phyloP scores from a whole-genome alignment of 2,797 vertebrate species.

The Sternarchorhynchus goeldii region DNA sequence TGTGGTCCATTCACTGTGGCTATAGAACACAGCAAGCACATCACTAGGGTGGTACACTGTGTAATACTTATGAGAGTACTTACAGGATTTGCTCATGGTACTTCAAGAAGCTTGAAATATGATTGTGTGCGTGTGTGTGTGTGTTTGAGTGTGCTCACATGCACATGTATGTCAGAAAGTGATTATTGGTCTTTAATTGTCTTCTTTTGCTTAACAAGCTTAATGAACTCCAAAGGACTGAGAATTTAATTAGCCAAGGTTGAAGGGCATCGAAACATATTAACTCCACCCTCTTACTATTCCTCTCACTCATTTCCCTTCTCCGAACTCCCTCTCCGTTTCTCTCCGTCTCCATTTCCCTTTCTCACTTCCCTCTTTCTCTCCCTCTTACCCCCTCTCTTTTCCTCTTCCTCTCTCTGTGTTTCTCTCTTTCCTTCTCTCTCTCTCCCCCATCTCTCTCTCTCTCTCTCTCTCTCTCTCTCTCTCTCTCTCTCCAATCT shows the following conservation, averaged over 20 bases:
- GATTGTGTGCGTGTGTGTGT: not conserved
- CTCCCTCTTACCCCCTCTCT: slow-evolving; percentile 18
- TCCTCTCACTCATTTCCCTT: slow-evolving; percentile 14
- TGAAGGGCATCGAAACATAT: slow-evolving; percentile 62
- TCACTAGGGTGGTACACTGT: slow-evolving; percentile 7
- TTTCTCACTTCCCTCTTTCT: not conserved
- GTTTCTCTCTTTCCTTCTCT: not conserved
- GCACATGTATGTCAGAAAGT: slow-evolving; percentile 60
- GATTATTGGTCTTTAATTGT: slow-evolving; percentile 73
- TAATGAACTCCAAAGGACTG: slow-evolving; percentile 69
- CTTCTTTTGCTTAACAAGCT: slow-evolving; percentile 65
- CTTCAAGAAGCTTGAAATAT: not conserved
- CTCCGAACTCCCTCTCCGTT: not conserved
- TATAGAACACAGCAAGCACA: too few relatives aligned
- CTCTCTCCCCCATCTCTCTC: slow-evolving; percentile 1
- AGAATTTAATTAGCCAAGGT: slow-evolving; percentile 67
- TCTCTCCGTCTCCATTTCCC: not conserved
- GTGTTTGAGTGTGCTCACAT: slow-evolving; percentile 14
- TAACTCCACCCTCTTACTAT: slow-evolving; percentile 54
- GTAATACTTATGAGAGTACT: not conserved
- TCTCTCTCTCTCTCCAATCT: not conserved
- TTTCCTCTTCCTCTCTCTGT: not conserved
- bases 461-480: not conserved
- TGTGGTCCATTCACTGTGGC: too few relatives aligned
- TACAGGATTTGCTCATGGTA: not conserved